Conservation (phyloP, 1,140 invertebrate species). For the Harpegnathos saltator region DNA sequence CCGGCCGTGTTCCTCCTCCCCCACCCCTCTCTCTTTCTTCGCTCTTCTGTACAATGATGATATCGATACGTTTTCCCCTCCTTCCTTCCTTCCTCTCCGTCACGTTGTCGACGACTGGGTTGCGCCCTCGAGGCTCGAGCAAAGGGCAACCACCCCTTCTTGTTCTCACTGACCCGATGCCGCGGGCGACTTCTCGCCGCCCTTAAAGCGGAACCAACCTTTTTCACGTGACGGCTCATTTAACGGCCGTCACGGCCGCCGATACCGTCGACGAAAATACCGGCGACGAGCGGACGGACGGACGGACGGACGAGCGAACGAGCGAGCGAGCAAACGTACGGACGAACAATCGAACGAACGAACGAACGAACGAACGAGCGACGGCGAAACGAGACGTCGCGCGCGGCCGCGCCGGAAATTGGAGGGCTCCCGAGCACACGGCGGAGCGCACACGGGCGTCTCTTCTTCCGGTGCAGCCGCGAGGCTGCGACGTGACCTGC, state of each 20-base stretch:
- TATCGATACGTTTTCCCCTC: neutral
- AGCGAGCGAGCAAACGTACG: too few species aligned
- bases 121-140: slow-evolving; percentile 6
- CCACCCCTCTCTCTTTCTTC: too few species aligned
- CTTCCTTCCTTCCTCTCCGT: neutral
- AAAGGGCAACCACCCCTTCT: neutral
- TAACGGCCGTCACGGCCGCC: slow-evolving; percentile 5
- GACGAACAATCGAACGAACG: too few species aligned
- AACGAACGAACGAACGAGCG: too few species aligned
- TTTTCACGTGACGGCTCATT: slow-evolving; percentile 10
- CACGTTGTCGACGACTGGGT: neutral
- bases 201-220: slow-evolving; percentile 36
- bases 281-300: neutral
- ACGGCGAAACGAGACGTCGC: neutral
- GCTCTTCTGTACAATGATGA: neutral
- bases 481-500: neutral
- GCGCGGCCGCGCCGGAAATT: slow-evolving; percentile 21
- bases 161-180: neutral
- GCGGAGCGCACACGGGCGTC: neutral
- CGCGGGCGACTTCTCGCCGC: neutral
- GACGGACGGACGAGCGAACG: too few species aligned
- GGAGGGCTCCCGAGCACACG: neutral
- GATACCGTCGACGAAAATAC: neutral
- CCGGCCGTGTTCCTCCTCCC: too few species aligned
- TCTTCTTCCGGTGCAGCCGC: too few species aligned